Conservation (phyloP, 1,140 invertebrate species). For the Thaumatotibia leucotreta region DNA sequence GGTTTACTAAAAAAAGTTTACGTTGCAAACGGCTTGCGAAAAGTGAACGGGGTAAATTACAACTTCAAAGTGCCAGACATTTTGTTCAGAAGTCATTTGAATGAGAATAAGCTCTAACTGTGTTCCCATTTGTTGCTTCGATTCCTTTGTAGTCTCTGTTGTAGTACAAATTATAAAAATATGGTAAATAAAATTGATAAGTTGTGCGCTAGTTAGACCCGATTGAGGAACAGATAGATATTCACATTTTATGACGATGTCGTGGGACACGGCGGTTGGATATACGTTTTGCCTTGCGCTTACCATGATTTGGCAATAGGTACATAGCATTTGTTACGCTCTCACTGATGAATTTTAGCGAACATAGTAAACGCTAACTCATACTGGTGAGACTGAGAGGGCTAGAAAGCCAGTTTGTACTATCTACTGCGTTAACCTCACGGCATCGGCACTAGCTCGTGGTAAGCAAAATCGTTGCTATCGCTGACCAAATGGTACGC, state of each 20-base stretch:
- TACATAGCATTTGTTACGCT: too few relatives aligned
- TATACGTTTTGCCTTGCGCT: neutral
- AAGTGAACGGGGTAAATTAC: constrained; percentile 32
- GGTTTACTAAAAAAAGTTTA: neutral
- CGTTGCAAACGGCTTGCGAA: constrained; percentile 15
- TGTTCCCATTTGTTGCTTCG: constrained; percentile 51
- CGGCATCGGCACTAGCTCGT: too few relatives aligned
- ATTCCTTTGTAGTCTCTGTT: constrained; percentile 51
- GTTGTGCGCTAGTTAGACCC: constrained; percentile 26
- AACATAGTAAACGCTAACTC: too few relatives aligned
- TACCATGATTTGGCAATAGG: too few relatives aligned
- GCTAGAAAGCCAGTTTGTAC: too few relatives aligned
- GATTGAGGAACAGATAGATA: too few relatives aligned
- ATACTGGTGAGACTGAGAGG: too few relatives aligned
- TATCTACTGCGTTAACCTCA: too few relatives aligned
- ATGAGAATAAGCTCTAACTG: constrained; percentile 54
- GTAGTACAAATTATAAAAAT: constrained; percentile 59
- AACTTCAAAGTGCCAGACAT: constrained; percentile 55
- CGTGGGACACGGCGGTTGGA: neutral
- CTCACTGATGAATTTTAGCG: too few relatives aligned
- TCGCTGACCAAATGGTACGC: neutral
- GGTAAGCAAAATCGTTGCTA: neutral
- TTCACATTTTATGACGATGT: neutral
- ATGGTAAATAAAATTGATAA: constrained; percentile 52
- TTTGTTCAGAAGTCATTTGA: constrained; percentile 58